These are phyloP conservation scores for Protosalanx chinensis DNA, from an alignment of 2,797 vertebrate genomes.

Conservation along the genomic window DNA sequence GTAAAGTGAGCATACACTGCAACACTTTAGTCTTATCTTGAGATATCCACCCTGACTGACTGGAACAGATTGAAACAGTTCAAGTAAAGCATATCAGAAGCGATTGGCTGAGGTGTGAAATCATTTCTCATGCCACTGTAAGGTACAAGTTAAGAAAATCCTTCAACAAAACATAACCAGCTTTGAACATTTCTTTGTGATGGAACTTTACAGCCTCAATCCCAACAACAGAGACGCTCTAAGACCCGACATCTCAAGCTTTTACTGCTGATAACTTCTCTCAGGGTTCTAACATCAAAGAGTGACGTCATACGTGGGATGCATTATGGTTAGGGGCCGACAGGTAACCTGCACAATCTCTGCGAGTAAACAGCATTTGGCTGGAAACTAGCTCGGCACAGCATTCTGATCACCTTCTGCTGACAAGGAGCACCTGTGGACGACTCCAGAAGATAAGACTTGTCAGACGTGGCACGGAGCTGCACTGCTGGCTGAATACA, in stretches of 20 bases:
- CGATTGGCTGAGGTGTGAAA: too few species aligned
- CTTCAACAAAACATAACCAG: too few species aligned
- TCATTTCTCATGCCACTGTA: too few species aligned
- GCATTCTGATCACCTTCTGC: slow-evolving; percentile 60
- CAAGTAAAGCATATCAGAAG: too few species aligned
- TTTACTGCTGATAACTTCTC: background rate
- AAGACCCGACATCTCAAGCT: background rate
- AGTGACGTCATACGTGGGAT: background rate
- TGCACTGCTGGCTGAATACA: slow-evolving; percentile 49
- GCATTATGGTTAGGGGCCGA: slow-evolving; percentile 25
- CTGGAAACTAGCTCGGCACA: slow-evolving; percentile 31
- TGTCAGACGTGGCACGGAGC: slow-evolving; percentile 43
- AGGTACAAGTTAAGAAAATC: too few species aligned
- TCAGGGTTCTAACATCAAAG: slow-evolving; percentile 10
- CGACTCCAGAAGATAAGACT: slow-evolving; percentile 54
- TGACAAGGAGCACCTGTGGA: slow-evolving; percentile 69
- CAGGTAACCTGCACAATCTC: slow-evolving; percentile 52
- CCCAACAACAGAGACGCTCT: background rate
- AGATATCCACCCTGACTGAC: too few species aligned
- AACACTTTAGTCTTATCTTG: background rate
- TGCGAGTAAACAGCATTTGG: slow-evolving; percentile 55
- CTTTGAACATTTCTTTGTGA: too few species aligned
- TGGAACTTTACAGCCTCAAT: background rate
- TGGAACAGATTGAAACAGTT: too few species aligned
- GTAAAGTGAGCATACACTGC: background rate